Base-by-base conservation (phyloP, 2,888 invertebrate genomes). In the Neoascia interrupta region DNA sequence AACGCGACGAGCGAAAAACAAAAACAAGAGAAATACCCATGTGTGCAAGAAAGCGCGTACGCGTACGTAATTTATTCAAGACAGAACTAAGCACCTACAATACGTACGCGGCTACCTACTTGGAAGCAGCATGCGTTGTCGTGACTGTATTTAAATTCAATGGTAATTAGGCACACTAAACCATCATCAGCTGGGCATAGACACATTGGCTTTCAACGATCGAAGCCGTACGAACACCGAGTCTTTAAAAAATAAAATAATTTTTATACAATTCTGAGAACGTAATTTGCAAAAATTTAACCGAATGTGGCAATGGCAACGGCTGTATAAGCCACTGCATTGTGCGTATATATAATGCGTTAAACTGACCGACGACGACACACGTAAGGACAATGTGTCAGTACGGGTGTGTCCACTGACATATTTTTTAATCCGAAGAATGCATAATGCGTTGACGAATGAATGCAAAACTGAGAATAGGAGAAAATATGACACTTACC, bases 401-500 rank as follows among this genome's bases (percentile, higher is more conserved):
- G 5, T 61, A 49, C 6, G 23, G 41, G 61, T 41, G 63, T 69
- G 56, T 21, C 19, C 26, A 36, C 21, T 51, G 43, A n/a, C n/a
- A n/a, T 34, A 41, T 61, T 43, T 68, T 53, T 1, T 6, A n/a
- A 18, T 21, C 31, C 11, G 13, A 45, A 1, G 45, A 56, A 54
- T 66, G 36, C 10, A 21, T 2, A 3, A 11, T n/a, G n/a, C n/a
- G n/a, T n/a, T n/a, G n/a, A n/a, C n/a, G n/a, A n/a, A n/a, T n/a
- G n/a, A n/a, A n/a, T n/a, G n/a, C n/a, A n/a, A n/a, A n/a, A n/a
- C n/a, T n/a, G n/a, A n/a, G n/a, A n/a, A n/a, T n/a, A n/a, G n/a
- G n/a, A n/a, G n/a, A n/a, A 39, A 6, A 18, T 1, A n/a, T 2
- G 8, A n/a, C n/a, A 92, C 96, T 96, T 90, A 97, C 97, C 96